Conservation (phyloP, 2,888 invertebrate species). For the Melinaea menophilus region DNA sequence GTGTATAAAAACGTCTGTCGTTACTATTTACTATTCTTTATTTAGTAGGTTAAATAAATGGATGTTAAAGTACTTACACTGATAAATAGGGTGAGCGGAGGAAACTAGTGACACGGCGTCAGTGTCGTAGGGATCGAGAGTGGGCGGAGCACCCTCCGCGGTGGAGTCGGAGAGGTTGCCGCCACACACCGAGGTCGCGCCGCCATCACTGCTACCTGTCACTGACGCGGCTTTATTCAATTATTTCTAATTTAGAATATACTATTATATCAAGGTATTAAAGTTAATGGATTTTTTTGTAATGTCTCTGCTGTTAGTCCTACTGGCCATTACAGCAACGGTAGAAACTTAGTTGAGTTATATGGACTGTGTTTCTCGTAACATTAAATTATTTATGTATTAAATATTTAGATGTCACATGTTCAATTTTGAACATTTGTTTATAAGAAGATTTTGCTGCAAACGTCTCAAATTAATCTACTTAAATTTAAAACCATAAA, state of each 20-base stretch:
- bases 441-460: too few relatives aligned
- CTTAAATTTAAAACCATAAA: too few relatives aligned
- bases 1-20: neutral
- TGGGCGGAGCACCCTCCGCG: constrained; percentile 83
- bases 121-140: constrained; percentile 82
- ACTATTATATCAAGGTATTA: constrained; percentile 20
- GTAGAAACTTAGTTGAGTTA: too few relatives aligned
- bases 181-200: constrained; percentile 87
- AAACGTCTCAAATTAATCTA: too few relatives aligned
- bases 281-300: neutral
- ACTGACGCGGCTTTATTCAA: constrained; percentile 44
- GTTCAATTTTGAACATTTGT: too few relatives aligned
- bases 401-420: too few relatives aligned
- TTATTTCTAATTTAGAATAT: constrained; percentile 10
- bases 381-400: too few relatives aligned
- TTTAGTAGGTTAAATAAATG: neutral
- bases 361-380: too few relatives aligned
- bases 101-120: constrained; percentile 85
- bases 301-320: neutral
- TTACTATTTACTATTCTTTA: neutral
- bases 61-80: constrained; percentile 76
- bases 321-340: neutral
- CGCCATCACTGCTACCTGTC: constrained; percentile 86
- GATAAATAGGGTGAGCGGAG: constrained; percentile 84
- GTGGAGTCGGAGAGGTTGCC: constrained; percentile 89